Base-by-base conservation (phyloP, 2,113 vertebrate genomes). In the Pyrgilauda ruficollis region DNA sequence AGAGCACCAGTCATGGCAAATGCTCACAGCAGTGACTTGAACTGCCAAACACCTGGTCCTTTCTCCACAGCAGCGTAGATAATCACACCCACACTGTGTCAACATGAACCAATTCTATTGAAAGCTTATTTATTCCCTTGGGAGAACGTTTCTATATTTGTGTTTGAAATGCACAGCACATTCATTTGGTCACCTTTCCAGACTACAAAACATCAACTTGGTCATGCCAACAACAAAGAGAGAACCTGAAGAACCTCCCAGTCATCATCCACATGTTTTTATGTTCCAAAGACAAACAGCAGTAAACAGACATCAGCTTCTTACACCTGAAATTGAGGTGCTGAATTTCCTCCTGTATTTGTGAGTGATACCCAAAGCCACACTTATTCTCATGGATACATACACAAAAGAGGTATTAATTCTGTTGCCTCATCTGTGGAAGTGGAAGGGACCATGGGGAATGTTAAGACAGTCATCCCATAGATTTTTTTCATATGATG, bases 371-470 rank as follows among this genome's bases (percentile, higher is more conserved):
- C 11, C 55, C 80, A 74, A 17, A n/a, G 62, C 31, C 26, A 73
- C 5, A 14, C 27, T 87, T 4, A 1, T 12, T 72, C 14, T 68
- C 66, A n/a, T 1, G 6, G 49, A 46, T 22, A 73, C 0, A 0
- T 1, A 52, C 1, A 76, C 7, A 85, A 67, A 82, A 13, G 10
- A 47, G 43, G 50, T 21, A 19, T 55, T n/a, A 94, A 68, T 19
- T 47, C 53, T 58, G 7, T 5, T 39, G 5, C 58, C 33, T 82
- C 1, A 0, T 37, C 16, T 44, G 21, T 27, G 2, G 2, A 85
- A 35, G 44, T 6, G 4, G 22, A 49, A 79, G 6, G 11, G 19
- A 50, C 23, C 44, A 35, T 1, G 2, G 6, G 30, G 15, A 91
- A 75, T 7, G 3, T 26, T 13, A 50, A 46, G 1, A 27, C 1